These are phyloP conservation scores for Pelobates fuscus DNA, from an alignment of 2,113 vertebrate species.

Conservation along the genomic window DNA sequence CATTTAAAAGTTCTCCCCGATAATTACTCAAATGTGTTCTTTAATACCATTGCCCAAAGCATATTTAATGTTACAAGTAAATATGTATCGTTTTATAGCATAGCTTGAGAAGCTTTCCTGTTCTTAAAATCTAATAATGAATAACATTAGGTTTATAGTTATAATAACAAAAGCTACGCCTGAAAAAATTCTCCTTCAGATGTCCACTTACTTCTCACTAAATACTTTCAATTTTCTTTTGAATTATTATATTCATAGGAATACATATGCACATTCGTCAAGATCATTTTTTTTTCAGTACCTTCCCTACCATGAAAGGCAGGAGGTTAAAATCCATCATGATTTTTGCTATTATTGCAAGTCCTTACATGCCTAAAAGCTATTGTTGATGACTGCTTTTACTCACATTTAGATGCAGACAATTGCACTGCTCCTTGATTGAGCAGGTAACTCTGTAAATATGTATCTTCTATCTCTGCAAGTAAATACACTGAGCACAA, in stretches of 20 bases:
- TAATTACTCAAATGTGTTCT: background rate
- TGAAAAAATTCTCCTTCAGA: conserved; percentile 50
- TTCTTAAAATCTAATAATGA: conserved; percentile 43
- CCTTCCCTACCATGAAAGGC: conserved; percentile 21
- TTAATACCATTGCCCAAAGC: too few species aligned
- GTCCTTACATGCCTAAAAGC: conserved; percentile 43
- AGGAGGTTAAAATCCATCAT: conserved; percentile 43
- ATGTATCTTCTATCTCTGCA: conserved; percentile 50
- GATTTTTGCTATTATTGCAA: conserved; percentile 29
- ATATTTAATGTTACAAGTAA: background rate
- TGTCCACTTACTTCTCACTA: conserved; percentile 38
- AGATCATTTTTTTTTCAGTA: background rate
- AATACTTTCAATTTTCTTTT: conserved; percentile 48
- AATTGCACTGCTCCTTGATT: conserved; percentile 43
- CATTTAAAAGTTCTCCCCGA: background rate
- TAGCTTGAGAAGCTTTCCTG: background rate
- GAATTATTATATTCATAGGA: conserved; percentile 46
- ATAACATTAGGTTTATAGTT: conserved; percentile 9
- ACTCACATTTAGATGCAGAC: conserved; percentile 48
- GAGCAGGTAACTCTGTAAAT: conserved; percentile 56
- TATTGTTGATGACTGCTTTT: conserved; percentile 13
- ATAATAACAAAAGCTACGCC: conserved; percentile 46
- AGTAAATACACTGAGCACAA: conserved; percentile 62
- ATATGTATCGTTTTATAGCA: background rate
- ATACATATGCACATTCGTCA: background rate